phyloP scores from a whole-genome alignment of 2,888 invertebrate species.

The Cataglyphis altisquamis region DNA sequence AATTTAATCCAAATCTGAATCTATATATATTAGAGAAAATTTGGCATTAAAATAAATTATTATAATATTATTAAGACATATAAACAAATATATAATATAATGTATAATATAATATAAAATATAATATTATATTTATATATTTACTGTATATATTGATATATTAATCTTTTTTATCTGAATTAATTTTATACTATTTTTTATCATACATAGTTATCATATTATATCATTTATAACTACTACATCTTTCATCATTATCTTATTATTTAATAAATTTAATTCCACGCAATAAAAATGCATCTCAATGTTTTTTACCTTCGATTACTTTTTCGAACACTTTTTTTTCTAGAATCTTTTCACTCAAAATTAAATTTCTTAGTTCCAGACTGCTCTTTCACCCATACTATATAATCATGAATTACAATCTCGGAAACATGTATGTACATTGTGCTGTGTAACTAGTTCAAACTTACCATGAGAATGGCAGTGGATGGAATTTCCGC shows the following conservation, averaged over 20 bases:
- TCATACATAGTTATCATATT: background rate
- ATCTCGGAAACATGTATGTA: conserved; percentile 6
- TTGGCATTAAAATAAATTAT: background rate
- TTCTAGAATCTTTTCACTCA: background rate
- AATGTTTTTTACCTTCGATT: no score
- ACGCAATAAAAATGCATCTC: background rate
- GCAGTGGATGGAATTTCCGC: conserved; percentile 72
- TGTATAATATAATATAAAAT: background rate
- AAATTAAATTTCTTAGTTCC: conserved; percentile 10
- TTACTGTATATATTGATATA: background rate
- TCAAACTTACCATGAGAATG: conserved; percentile 74
- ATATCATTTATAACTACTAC: background rate
- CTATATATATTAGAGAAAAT: background rate
- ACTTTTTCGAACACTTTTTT: background rate
- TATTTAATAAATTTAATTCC: background rate
- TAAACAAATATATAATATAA: background rate
- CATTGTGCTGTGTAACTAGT: conserved; percentile 9
- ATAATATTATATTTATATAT: background rate
- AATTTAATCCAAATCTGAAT: background rate
- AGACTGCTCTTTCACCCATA: background rate
- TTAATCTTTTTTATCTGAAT: background rate
- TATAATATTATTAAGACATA: background rate
- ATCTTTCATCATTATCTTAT: background rate
- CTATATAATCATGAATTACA: background rate
- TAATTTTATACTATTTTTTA: background rate